Base-by-base conservation (phyloP, 1,140 invertebrate genomes). In the Brevipalpus yothersi region DNA sequence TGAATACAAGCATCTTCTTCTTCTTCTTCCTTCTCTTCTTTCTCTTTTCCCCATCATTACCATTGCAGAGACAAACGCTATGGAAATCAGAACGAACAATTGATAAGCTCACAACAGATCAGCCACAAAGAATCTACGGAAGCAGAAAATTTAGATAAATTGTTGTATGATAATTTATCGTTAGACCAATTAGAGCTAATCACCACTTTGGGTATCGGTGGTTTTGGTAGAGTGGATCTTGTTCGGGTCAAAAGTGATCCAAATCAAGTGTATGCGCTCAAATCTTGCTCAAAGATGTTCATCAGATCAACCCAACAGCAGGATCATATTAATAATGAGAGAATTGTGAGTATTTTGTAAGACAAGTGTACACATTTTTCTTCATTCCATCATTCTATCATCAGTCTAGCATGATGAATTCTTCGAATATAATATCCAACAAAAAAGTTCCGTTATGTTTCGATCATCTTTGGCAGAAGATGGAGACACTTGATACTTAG, bases 311-410 rank as follows among this genome's bases (percentile, higher is more conserved):
- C 93, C 0, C 76, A 91, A 56, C 94, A 98, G 70, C 91, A 98
- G 69, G 90, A 97, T 68, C 94, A 98, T 69, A 96, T 98, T 56
- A 93, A 95, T 84, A 94, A 91, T 53, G 94, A 98, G 72, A 95
- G 96, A 71, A 39, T 47, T 42, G 56, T 58, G 19, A 21, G 43
- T 42, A 10, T 58, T 15, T 7, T 55, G 43, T 15, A 8, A 45
- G 8, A 17, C 43, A 45, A 15, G 12, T 45, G 43, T 15, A 15
- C 43, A 45, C 8, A 12, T 45, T 45, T 12, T 15, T 45, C 8
- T 45, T 45, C 43, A 15, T 45, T 45, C 43, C 1, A 45, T 31
- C 31, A 31, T 31, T 31, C 31, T 5, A 3, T 31, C 31, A 31
- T n/a, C 43, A 45, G n/a, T 10, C 12, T 45, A 13, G 10, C 3